Conservation (phyloP, 2,888 invertebrate species). For the Tubulanus polymorphus region DNA sequence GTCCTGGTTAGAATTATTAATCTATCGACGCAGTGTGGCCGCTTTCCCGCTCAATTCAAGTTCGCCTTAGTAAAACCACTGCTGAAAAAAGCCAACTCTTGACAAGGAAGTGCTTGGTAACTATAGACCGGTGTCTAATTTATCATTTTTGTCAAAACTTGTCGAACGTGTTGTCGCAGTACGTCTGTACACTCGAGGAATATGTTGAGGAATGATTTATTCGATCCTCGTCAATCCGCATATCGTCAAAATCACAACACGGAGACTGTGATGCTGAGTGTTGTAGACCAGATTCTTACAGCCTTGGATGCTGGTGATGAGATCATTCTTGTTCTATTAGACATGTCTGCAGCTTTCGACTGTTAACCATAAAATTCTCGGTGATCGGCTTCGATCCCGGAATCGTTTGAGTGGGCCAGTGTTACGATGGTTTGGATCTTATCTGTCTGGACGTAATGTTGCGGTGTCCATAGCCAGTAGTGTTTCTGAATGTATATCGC, state of each 20-base stretch:
- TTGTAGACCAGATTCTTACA: constrained; percentile 3
- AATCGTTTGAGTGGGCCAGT: constrained; percentile 11
- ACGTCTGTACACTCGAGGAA: constrained; percentile 5
- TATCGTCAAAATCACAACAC: constrained; percentile 6
- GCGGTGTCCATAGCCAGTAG: constrained; percentile 2
- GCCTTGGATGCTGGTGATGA: constrained; percentile 10
- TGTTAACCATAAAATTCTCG: constrained; percentile 13
- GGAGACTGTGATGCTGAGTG: constrained; percentile 10
- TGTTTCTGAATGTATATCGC: not conserved
- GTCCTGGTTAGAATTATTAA: not conserved
- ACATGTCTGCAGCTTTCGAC: constrained; percentile 19
- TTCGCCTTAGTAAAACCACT: constrained; percentile 10
- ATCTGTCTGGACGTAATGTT: constrained; percentile 10
- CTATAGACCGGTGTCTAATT: constrained; percentile 15
- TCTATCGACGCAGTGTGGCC: not conserved
- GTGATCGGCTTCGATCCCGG: constrained; percentile 3
- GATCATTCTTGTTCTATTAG: constrained; percentile 12
- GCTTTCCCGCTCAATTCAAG: constrained; percentile 3
- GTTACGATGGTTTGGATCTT: constrained; percentile 17
- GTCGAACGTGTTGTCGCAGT: constrained; percentile 10
- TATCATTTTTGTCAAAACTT: constrained; percentile 14
- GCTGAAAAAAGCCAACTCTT: constrained; percentile 10
- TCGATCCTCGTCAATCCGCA: constrained; percentile 9
- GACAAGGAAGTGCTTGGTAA: constrained; percentile 10
- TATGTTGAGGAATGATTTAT: constrained; percentile 5